Conservation (phyloP, 2,797 vertebrate species). For the Erethizon dorsatum region DNA sequence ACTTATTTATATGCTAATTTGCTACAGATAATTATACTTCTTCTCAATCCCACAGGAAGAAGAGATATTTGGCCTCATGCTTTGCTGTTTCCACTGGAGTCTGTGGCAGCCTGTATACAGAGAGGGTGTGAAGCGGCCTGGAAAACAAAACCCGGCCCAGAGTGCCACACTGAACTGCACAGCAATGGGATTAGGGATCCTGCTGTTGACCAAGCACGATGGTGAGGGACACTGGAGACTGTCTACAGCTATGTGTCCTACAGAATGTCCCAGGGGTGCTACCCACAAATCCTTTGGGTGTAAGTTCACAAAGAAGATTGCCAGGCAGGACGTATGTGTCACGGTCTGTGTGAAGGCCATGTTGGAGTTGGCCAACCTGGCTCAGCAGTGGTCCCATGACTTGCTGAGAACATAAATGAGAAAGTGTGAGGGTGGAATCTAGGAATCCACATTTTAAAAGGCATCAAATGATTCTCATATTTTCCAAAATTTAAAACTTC, state of each 20-base stretch:
- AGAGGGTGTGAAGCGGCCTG: background rate
- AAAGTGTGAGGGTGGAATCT: background rate
- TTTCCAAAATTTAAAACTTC: background rate
- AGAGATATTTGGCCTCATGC: slow-evolving; percentile 5
- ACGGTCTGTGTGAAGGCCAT: background rate
- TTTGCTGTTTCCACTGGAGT: background rate
- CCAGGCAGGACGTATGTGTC: background rate
- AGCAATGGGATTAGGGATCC: background rate
- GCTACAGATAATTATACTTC: slow-evolving; percentile 38
- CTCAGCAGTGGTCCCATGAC: background rate
- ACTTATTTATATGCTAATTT: slow-evolving; percentile 84
- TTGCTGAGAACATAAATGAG: background rate
- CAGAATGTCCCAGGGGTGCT: background rate
- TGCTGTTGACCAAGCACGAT: background rate
- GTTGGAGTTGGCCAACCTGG: background rate
- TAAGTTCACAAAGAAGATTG: background rate
- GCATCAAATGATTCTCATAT: background rate
- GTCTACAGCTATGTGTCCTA: background rate
- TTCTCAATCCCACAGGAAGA: slow-evolving; percentile 63
- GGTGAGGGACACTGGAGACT: background rate
- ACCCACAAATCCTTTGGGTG: background rate
- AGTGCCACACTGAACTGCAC: background rate
- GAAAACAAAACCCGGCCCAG: background rate
- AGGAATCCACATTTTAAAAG: slow-evolving; percentile 36
- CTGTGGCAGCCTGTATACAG: background rate